Evolutionary conservation across 1,140 invertebrate species (phyloP), one percentile per base, ranked within the genome.

Genomic region (Drosophila obscura): DNA sequence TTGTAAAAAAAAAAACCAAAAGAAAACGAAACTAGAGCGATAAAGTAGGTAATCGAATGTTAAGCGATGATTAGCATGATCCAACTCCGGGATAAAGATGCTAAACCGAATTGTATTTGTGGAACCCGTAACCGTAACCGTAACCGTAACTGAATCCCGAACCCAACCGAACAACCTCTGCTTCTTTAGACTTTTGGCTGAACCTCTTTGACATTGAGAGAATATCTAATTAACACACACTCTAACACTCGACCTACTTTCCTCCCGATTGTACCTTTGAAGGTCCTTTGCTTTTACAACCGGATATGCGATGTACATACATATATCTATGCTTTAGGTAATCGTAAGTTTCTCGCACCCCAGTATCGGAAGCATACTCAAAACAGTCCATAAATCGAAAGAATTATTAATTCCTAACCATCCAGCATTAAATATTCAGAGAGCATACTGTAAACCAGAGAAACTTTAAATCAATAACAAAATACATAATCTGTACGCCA

Each of bases 281-380:
- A 60, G 69, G 60, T 80, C 75, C 51, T 55, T 69, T 52, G 69
- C 69, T 49, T 51, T 45, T 58, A 51, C 52, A 57, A 31, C 31
- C 35, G 62, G 45, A 58, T 58, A 50, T 59, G 39, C 35, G 35
- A 39, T 61, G 50, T 58, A 82, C 26, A 65, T 52, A 67, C 19
- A 39, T 77, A 76, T 60, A 45, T 59, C 55, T 55, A 48, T 39
- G 55, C 49, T 52, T 55, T 74, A 59, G 66, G 59, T 83, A 67
- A 63, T 62, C 16, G 49, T 65, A 57, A 62, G 48, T 52, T 84
- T 69, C 80, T 80, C 80, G 64, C 43, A 80, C 82, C 80, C 84
- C 89, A 89, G 80, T 88, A 88, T 89, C 80, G 84, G 80, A 81
- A 89, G 66, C 68, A 72, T 69, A 80, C 83, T 88, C 43, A 71